These are phyloP conservation scores for Chironomus riparius DNA, from an alignment of 2,888 invertebrate species.

Conservation along the genomic window DNA sequence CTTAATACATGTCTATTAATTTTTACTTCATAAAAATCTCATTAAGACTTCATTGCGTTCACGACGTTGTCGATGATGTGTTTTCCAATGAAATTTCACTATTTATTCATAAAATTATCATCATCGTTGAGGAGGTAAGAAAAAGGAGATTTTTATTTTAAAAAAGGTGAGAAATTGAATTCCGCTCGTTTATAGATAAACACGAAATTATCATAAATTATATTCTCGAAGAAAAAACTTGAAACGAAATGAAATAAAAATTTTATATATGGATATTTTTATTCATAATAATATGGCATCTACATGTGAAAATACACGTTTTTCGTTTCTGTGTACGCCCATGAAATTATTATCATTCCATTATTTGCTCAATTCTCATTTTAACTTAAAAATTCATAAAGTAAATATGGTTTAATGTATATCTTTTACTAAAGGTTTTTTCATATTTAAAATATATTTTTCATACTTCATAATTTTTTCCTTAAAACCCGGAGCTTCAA, in stretches of 20 bases:
- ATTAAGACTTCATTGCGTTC: neutral
- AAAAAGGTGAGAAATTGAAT: constrained; percentile 26
- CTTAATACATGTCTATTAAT: neutral
- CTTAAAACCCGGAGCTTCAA: neutral
- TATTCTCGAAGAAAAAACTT: constrained; percentile 8
- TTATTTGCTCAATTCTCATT: constrained; percentile 26
- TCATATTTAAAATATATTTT: neutral
- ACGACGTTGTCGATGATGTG: neutral
- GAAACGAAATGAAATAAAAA: neutral
- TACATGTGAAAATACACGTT: constrained; percentile 23
- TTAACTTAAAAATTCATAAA: constrained; percentile 25
- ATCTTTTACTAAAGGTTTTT: constrained; percentile 23
- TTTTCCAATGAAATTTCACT: constrained; percentile 10
- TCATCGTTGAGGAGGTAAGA: neutral
- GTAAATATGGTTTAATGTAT: constrained; percentile 27
- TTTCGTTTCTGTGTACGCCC: constrained; percentile 16
- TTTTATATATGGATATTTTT: constrained; percentile 2
- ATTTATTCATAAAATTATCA: constrained; percentile 17
- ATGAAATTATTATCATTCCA: constrained; percentile 26
- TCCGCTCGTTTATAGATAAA: constrained; percentile 13
- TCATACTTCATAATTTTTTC: neutral
- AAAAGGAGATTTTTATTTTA: neutral
- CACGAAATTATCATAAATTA: constrained; percentile 21
- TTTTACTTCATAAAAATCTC: constrained; percentile 17
- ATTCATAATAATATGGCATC: neutral